These are phyloP conservation scores for Aphrophora alni DNA, from an alignment of 2,888 invertebrate genomes.

Conservation along the genomic window DNA sequence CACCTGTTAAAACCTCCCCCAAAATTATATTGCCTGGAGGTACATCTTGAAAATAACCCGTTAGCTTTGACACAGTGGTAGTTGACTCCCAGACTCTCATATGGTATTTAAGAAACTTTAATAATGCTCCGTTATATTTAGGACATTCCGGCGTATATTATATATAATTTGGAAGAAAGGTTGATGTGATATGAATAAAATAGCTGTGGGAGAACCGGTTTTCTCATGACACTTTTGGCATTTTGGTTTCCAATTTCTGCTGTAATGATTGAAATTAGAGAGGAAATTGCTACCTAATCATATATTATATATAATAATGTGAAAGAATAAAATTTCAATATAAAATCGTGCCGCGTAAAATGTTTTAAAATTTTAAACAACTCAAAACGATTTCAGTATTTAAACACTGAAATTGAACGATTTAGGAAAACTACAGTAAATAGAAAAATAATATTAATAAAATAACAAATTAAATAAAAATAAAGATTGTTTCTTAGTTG, in stretches of 20 bases:
- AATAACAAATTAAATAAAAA: too few relatives aligned
- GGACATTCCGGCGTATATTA: background rate
- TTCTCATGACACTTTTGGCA: background rate
- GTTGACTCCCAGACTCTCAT: background rate
- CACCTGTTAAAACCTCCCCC: background rate
- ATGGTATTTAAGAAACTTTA: background rate
- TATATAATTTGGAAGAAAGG: background rate
- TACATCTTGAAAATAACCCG: background rate
- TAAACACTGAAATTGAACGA: too few relatives aligned
- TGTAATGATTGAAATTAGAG: background rate
- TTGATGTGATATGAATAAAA: background rate
- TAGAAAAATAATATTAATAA: too few relatives aligned
- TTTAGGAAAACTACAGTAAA: too few relatives aligned
- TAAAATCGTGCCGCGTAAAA: too few relatives aligned
- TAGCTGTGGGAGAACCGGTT: background rate
- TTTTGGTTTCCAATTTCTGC: background rate
- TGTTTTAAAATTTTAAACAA: too few relatives aligned
- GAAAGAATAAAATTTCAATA: too few relatives aligned
- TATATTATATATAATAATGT: too few relatives aligned
- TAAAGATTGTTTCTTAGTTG: too few relatives aligned
- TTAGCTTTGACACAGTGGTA: background rate
- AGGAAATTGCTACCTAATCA: too few relatives aligned
- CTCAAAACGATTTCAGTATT: too few relatives aligned
- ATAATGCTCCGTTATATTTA: background rate
- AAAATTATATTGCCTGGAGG: background rate